Evolutionary conservation across 2,113 vertebrate species (phyloP).

Genomic region (Pyrgilauda ruficollis): DNA sequence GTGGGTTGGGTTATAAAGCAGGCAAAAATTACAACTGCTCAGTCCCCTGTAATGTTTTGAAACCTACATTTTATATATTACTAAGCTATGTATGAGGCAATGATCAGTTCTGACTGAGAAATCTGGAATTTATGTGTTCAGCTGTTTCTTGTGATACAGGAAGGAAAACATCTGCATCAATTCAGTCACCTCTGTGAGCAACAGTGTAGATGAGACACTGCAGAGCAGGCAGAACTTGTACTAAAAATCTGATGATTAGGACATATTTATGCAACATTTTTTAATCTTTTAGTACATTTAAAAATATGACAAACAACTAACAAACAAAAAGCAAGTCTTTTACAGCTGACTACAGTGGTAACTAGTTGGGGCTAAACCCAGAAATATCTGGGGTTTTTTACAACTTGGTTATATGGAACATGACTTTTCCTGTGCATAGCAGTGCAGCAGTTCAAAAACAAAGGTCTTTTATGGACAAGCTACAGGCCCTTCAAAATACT

Average conservation of each 20-base stretch:
- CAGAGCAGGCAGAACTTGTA: not conserved
- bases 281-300: not conserved
- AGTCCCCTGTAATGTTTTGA: not conserved
- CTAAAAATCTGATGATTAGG: not conserved
- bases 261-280: not conserved
- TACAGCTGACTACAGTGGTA: not conserved
- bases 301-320: not conserved
- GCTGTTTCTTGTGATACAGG: not conserved
- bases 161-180: not conserved
- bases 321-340: not conserved
- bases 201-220: not conserved
- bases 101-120: not conserved
- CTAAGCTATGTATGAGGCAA: not conserved
- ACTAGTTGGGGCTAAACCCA: not conserved
- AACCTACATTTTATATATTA: not conserved
- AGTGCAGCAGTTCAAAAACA: not conserved
- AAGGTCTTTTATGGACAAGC: not conserved
- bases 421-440: not conserved
- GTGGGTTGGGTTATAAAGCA: not conserved
- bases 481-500: not conserved
- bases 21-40: not conserved
- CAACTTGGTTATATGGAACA: not conserved
- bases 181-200: not conserved
- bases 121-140: conserved; percentile 16
- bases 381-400: not conserved